Conservation (phyloP, 2,888 invertebrate species). For the Melikaiella ostensackeni region DNA sequence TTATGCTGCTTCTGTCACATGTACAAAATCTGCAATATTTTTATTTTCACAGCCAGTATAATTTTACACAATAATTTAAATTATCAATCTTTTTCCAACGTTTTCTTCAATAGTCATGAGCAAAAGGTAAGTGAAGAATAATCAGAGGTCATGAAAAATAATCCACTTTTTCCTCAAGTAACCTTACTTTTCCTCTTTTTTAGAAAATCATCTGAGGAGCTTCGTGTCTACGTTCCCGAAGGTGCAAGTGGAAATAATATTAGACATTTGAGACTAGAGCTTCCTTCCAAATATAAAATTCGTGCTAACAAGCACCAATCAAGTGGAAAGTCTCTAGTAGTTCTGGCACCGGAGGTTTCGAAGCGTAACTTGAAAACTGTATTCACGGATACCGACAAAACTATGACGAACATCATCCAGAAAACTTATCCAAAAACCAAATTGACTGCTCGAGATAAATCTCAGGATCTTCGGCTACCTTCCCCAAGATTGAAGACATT, state of each 20-base stretch:
- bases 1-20: constrained; percentile 2
- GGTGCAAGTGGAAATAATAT: neutral
- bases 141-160: too few species aligned
- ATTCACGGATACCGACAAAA: neutral
- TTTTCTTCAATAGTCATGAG: neutral
- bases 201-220: neutral
- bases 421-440: constrained; percentile 15
- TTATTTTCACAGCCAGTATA: neutral
- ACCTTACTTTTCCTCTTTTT: neutral
- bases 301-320: neutral
- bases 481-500: constrained; percentile 65
- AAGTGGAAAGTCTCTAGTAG: neutral
- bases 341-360: neutral
- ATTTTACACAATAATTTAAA: neutral
- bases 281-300: neutral
- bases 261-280: neutral
- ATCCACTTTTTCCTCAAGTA: neutral
- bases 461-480: constrained; percentile 20
- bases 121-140: neutral
- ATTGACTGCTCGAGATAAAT: constrained; percentile 29
- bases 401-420: neutral
- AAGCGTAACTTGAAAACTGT: neutral
- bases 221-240: neutral
- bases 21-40: neutral
- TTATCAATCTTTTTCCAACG: neutral